Evolutionary conservation across 2,888 invertebrate genomes (phyloP).

Genomic region (Pandemis corylana): DNA sequence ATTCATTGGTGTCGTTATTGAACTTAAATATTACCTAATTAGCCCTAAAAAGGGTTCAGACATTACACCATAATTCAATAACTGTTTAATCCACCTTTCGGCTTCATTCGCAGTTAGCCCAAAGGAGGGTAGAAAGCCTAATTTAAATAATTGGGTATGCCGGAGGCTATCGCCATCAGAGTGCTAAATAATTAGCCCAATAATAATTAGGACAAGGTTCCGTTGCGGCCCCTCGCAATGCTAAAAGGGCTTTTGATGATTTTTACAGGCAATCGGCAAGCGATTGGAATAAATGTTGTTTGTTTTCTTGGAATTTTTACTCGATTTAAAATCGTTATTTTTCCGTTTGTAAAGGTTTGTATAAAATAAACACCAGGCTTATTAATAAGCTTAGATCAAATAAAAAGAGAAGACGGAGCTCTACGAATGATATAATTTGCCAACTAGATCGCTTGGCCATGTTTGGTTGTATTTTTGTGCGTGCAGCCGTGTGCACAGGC

Average conservation of each 20-base stretch:
- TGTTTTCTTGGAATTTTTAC: conserved; percentile 5
- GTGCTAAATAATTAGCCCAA: conserved; percentile 24
- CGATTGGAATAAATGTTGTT: conserved; percentile 24
- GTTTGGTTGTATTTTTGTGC: no score
- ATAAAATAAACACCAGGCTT: not conserved
- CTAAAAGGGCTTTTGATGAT: conserved; percentile 19
- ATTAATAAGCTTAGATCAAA: not conserved
- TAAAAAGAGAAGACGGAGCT: no score
- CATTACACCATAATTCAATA: conserved; percentile 8
- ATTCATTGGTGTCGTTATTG: not conserved
- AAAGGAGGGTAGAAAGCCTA: conserved; percentile 19
- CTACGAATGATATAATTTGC: no score
- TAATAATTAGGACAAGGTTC: conserved; percentile 30
- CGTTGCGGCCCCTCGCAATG: conserved; percentile 6
- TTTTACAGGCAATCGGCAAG: conserved; percentile 35
- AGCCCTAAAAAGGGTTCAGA: conserved; percentile 21
- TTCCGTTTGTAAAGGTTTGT: not conserved
- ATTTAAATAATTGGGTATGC: conserved; percentile 36
- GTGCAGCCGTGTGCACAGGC: no score
- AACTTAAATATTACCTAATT: conserved; percentile 19
- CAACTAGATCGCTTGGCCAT: no score
- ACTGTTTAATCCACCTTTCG: conserved; percentile 26
- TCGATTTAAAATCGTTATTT: not conserved
- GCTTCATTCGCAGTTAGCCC: conserved; percentile 3
- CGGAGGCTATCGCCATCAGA: conserved; percentile 26